Evolutionary conservation across 2,888 invertebrate genomes (phyloP), one percentile per base, ranked within the genome.

Genomic region (Ramazzottius varieornatus): DNA sequence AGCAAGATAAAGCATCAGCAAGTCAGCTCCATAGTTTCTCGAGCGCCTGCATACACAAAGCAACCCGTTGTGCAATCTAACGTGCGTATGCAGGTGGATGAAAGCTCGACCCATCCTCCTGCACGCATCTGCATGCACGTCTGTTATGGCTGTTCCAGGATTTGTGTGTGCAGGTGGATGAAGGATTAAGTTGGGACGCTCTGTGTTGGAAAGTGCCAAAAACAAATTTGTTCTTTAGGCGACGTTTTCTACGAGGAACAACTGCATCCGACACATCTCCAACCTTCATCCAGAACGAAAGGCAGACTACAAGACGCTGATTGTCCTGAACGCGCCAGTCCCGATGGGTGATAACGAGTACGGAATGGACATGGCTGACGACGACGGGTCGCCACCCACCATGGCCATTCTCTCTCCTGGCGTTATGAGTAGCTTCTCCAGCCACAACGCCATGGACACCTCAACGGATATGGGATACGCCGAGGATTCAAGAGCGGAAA

Each of bases 221-320:
- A n/a, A n/a, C n/a, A n/a, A n/a, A n/a, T 54, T 29, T 29, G 13
- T 29, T 29, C 29, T 54, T 4, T 29, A 54, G 54, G 54, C 54
- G 54, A 54, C 54, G 1, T 77, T 77, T 70, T 75, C 75, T 32
- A 75, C 76, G 1, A 75, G 74, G 66, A 73, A 74, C 54, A 75
- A 75, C 67, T 75, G 75, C 66, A 70, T 76, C 40, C 71, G 75
- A 1, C 77, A 77, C 70, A 70, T 76, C 2, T 72, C 74, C 67
- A 75, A 75, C 67, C 74, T 73, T 46, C 77, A 78, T 68, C 69
- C 71, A 1, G 73, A 73, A n/a, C 68, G 73, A 32, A 54, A 54
- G 24, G 8, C 54, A 8, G 54, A 54, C 8, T 54, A 54, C 29
- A 54, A 54, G 29, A 24, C 13, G n/a, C 29, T 54, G 4, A 54